Conservation (phyloP, 1,140 invertebrate species). For the Euura lappo region DNA sequence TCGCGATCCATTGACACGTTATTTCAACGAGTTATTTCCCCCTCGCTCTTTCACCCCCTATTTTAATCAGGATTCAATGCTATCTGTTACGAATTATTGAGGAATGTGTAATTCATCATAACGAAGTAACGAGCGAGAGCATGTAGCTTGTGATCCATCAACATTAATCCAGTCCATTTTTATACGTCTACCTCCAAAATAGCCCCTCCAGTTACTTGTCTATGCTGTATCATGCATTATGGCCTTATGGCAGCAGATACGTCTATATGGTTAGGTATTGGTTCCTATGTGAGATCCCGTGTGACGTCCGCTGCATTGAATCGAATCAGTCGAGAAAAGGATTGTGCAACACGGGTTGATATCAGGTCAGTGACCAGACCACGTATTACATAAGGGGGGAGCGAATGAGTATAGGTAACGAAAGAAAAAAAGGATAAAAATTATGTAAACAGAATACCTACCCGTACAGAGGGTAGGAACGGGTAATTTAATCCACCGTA, state of each 20-base stretch:
- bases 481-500: not conserved
- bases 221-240: not conserved
- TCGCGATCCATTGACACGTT: too few species aligned
- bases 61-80: too few species aligned
- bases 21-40: too few species aligned
- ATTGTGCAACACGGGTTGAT: not conserved
- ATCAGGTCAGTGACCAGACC: not conserved
- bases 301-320: not conserved
- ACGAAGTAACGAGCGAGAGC: too few species aligned
- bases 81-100: too few species aligned
- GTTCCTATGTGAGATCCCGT: not conserved
- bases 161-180: not conserved
- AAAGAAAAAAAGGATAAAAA: not conserved
- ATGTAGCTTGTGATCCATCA: too few species aligned
- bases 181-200: not conserved
- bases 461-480: not conserved
- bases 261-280: not conserved
- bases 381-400: not conserved
- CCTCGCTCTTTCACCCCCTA: too few species aligned
- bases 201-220: too few species aligned
- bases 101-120: too few species aligned
- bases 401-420: not conserved
- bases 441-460: not conserved
- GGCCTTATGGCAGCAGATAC: not conserved
- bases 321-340: not conserved